Conservation (phyloP, 2,888 invertebrate genomes). For the Autographa gamma region DNA sequence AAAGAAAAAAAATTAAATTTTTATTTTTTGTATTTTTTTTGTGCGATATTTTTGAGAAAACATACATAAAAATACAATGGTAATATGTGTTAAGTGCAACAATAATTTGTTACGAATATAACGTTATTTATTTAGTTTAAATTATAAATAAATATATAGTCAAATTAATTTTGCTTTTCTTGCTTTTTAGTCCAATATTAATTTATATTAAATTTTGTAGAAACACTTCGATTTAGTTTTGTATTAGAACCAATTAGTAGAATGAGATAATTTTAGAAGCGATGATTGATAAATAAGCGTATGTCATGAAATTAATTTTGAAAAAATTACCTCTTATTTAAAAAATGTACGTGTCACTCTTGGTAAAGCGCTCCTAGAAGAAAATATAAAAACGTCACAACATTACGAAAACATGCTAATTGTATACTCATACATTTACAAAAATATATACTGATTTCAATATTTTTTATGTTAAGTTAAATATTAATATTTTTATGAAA, state of each 20-base stretch:
- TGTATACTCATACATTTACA: slow-evolving; percentile 51
- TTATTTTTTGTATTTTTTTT: neutral
- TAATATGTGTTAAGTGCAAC: slow-evolving; percentile 68
- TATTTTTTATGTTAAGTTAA: too few relatives aligned
- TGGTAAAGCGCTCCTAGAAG: slow-evolving; percentile 92
- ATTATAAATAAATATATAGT: neutral
- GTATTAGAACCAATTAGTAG: slow-evolving; percentile 16
- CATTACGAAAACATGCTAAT: slow-evolving; percentile 76
- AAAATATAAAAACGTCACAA: slow-evolving; percentile 88
- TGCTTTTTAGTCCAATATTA: neutral
- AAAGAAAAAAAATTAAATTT: slow-evolving; percentile 64
- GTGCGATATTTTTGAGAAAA: slow-evolving; percentile 9
- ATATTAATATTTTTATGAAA: too few relatives aligned
- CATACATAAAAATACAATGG: slow-evolving; percentile 58
- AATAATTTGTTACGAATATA: slow-evolving; percentile 1
- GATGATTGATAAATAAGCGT: slow-evolving; percentile 57
- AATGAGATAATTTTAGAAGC: slow-evolving; percentile 52
- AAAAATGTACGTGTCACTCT: slow-evolving; percentile 97
- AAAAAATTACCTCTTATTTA: slow-evolving; percentile 89
- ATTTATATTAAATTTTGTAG: neutral
- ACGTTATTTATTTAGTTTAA: slow-evolving; percentile 1
- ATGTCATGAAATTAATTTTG: slow-evolving; percentile 60
- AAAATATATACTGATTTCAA: too few relatives aligned
- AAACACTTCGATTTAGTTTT: slow-evolving; percentile 20
- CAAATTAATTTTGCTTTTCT: neutral